These are phyloP conservation scores for Crocodylus rhombifer DNA, from an alignment of 2,797 vertebrate species.

Conservation along the genomic window DNA sequence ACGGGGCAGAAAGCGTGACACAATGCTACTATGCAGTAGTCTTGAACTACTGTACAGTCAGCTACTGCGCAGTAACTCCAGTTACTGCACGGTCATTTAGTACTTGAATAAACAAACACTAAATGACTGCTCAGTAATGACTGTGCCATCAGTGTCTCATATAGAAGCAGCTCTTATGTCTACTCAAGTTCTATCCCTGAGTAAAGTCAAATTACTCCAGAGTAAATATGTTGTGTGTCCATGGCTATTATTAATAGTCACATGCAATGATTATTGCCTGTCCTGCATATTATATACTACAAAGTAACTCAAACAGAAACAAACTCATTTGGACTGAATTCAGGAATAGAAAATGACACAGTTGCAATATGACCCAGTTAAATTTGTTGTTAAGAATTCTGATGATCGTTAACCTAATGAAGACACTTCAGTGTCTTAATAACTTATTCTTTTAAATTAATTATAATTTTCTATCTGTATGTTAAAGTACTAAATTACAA, in stretches of 20 bases:
- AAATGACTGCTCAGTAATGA: too few species aligned
- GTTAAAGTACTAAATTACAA: constrained; percentile 65
- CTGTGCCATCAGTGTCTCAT: too few species aligned
- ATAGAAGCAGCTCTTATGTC: too few species aligned
- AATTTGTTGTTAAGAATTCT: constrained; percentile 39
- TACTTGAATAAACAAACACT: too few species aligned
- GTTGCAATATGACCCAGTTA: constrained; percentile 3
- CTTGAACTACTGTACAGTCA: too few species aligned
- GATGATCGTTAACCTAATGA: constrained; percentile 71
- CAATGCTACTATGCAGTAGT: too few species aligned
- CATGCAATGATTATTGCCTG: not conserved
- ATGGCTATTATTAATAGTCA: not conserved
- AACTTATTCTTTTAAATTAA: constrained; percentile 58
- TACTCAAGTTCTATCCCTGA: too few species aligned
- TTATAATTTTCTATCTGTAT: constrained; percentile 57
- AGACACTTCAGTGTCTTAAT: constrained; percentile 44
- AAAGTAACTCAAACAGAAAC: not conserved
- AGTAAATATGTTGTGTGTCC: not conserved
- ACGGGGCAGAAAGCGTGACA: too few species aligned
- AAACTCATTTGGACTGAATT: not conserved
- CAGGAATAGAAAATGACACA: not conserved
- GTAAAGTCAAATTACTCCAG: too few species aligned
- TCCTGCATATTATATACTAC: not conserved
- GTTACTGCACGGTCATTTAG: too few species aligned
- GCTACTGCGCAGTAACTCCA: too few species aligned